Conservation (phyloP, 2,113 vertebrate genomes). For the Hyaena hyaena region DNA sequence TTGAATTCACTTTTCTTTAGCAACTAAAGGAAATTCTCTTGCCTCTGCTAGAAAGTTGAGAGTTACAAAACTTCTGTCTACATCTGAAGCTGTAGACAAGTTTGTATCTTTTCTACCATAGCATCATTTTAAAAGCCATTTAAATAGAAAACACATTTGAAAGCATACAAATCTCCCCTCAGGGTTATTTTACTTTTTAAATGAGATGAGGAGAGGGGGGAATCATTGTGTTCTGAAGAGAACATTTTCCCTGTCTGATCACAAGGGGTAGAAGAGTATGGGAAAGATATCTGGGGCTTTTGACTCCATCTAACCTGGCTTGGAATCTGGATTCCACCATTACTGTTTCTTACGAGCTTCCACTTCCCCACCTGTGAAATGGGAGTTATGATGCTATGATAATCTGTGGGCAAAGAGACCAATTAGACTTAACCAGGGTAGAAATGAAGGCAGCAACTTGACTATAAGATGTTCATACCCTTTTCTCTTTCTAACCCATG, state of each 20-base stretch:
- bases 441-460: not conserved
- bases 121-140: not conserved
- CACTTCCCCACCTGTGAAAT: not conserved
- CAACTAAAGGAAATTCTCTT: slow-evolving; percentile 21
- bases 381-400: not conserved
- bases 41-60: not conserved
- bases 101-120: not conserved
- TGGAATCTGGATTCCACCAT: not conserved
- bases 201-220: not conserved
- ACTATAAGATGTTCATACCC: not conserved
- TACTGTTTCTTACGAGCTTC: not conserved
- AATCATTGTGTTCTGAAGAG: not conserved
- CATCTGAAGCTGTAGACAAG: slow-evolving; percentile 47
- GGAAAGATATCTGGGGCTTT: not conserved
- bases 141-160: slow-evolving; percentile 49
- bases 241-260: not conserved
- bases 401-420: not conserved
- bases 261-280: not conserved
- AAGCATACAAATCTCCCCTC: not conserved
- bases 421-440: not conserved
- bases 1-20: slow-evolving; percentile 55
- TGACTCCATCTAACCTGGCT: not conserved
- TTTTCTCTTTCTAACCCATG: not conserved
- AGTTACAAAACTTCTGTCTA: slow-evolving; percentile 47
- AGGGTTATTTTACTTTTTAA: slow-evolving; percentile 44